Percentiles rank a stretch among this genome's conserved stretches.
Evolutionary conservation across 2,888 invertebrate genomes (phyloP).

Genomic region (Ormyrus nitidulus): DNA sequence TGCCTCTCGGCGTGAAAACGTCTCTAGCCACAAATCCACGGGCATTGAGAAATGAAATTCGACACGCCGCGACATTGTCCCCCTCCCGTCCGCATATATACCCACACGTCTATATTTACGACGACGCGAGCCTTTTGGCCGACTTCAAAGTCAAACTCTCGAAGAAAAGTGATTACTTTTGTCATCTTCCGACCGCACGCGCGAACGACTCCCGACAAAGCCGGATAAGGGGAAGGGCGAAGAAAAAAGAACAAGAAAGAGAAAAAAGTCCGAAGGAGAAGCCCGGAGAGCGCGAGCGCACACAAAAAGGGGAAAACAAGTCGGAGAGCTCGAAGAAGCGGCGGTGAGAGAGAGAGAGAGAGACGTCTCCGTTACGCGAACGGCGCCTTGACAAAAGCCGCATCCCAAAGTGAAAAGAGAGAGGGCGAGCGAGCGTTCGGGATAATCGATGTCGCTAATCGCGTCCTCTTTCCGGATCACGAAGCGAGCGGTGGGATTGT

Average conservation of each 20-base stretch:
- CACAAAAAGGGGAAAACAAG: slow-evolving; percentile 12
- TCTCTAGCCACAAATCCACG: too few relatives aligned
- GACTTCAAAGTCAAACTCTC: slow-evolving; percentile 55
- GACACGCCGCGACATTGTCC: slow-evolving; percentile 18
- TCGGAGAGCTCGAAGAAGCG: not conserved
- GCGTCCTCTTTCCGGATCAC: slow-evolving; percentile 56
- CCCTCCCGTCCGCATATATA: not conserved
- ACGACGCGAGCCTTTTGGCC: slow-evolving; percentile 41
- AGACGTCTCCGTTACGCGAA: not conserved
- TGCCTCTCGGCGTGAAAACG: too few relatives aligned
- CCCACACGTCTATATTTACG: slow-evolving; percentile 16
- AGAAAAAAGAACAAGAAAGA: slow-evolving; percentile 3
- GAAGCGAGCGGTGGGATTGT: slow-evolving; percentile 44
- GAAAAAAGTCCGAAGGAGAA: not conserved
- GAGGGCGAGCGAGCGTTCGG: slow-evolving; percentile 12
- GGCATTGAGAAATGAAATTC: slow-evolving; percentile 44
- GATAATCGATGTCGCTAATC: slow-evolving; percentile 58
- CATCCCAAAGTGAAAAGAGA: not conserved
- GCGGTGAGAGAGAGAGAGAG: not conserved
- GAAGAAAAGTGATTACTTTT: slow-evolving; percentile 57
- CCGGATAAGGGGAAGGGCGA: slow-evolving; percentile 42
- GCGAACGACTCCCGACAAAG: slow-evolving; percentile 52
- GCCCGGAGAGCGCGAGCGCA: slow-evolving; percentile 5
- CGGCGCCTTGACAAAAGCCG: too few relatives aligned
- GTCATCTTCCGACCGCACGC: slow-evolving; percentile 55